Evolutionary conservation across 2,797 vertebrate species (phyloP).

Genomic region (Anomalospiza imberbis): DNA sequence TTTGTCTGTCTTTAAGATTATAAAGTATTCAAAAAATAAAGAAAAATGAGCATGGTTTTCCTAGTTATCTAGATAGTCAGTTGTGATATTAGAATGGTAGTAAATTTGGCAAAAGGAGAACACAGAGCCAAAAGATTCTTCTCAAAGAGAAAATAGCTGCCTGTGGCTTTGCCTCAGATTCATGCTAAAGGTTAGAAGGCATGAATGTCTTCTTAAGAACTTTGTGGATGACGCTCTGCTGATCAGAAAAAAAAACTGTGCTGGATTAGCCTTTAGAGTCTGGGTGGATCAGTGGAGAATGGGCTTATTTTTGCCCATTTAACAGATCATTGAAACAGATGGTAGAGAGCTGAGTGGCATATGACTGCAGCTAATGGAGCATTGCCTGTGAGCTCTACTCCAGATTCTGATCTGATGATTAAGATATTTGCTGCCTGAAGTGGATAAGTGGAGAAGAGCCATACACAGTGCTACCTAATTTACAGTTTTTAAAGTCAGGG

Average conservation of each 20-base stretch:
- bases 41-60: neutral
- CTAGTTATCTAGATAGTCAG: neutral
- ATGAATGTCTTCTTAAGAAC: neutral
- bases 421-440: neutral
- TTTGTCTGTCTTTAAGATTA: neutral
- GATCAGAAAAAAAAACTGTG: neutral
- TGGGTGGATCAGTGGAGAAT: neutral
- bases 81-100: neutral
- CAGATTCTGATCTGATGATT: neutral
- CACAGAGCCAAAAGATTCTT: neutral
- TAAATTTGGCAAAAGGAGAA: neutral
- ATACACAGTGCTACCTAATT: neutral
- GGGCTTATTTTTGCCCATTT: neutral
- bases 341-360: neutral
- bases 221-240: neutral
- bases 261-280: neutral
- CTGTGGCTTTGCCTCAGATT: neutral
- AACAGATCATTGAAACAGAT: neutral
- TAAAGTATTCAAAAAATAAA: neutral
- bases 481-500: neutral
- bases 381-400: neutral
- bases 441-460: neutral
- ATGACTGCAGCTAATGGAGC: neutral
- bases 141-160: neutral
- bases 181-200: neutral